A percentile compares a stretch with the other conserved stretches of the same genome.
Evolutionary conservation across 2,888 invertebrate species (phyloP).

Genomic region (Orthonevra nobilis): DNA sequence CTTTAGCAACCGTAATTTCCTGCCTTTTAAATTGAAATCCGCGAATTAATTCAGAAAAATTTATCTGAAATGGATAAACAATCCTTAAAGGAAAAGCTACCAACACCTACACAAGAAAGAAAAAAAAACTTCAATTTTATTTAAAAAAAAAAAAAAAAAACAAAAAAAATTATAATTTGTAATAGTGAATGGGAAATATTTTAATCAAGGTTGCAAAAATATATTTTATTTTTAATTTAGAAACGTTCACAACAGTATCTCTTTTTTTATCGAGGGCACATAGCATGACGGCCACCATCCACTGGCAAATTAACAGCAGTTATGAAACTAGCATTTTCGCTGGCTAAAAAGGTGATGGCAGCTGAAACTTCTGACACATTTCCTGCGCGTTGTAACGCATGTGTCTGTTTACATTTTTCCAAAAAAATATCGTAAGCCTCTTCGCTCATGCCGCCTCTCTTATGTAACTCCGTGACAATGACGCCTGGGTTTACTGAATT

Average conservation of each 20-base stretch:
- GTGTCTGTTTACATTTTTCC: slow-evolving; percentile 90
- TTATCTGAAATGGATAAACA: too few relatives aligned
- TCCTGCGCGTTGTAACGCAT: slow-evolving; percentile 94
- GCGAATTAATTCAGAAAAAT: too few relatives aligned
- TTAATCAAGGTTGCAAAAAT: too few relatives aligned
- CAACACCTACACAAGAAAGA: too few relatives aligned
- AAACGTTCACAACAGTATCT: too few relatives aligned
- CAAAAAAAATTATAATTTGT: too few relatives aligned
- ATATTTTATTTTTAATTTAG: slow-evolving; percentile 7
- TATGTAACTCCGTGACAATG: slow-evolving; percentile 92
- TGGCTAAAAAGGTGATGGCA: slow-evolving; percentile 93
- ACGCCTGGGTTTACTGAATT: slow-evolving; percentile 97
- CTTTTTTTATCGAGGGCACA: slow-evolving; percentile 84
- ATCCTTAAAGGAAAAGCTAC: too few relatives aligned
- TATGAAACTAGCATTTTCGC: slow-evolving; percentile 85
- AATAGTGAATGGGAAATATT: too few relatives aligned
- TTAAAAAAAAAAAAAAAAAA: too few relatives aligned
- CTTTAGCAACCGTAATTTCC: too few relatives aligned
- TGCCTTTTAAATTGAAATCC: too few relatives aligned
- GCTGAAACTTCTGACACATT: slow-evolving; percentile 91
- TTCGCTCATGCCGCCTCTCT: slow-evolving; percentile 88
- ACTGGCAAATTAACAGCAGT: slow-evolving; percentile 87
- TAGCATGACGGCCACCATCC: slow-evolving; percentile 83
- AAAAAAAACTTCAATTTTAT: too few relatives aligned
- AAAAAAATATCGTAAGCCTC: slow-evolving; percentile 89